Base-by-base conservation (phyloP, 2,113 vertebrate species). In the Petrocephalus zakoni region DNA sequence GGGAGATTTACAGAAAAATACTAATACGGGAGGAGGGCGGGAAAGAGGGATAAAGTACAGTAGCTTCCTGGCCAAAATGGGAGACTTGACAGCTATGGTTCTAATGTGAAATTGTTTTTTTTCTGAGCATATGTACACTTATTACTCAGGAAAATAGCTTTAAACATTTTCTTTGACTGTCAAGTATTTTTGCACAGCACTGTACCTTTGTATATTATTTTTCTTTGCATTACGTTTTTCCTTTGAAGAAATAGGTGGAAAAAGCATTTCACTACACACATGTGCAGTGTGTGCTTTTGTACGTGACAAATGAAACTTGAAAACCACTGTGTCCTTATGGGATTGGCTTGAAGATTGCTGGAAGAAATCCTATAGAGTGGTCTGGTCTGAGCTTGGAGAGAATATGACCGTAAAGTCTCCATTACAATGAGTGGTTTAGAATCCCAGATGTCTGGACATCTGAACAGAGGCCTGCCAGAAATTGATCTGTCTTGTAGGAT, bases 351-450 rank as follows among this genome's bases (percentile, higher is more conserved):
- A 49, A 49, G 10, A 17, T 85, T 52, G 51, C 46, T 52, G 46
- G n/a, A 46, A 47, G 72, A 78, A 78, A 78, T 34, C 37, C 68
- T 75, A 37, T 37, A 34, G 34, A 75, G 15, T 78, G 34, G 72
- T 42, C 42, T 78, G 25, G 25, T 19, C 34, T 78, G 72, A 19
- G 29, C 72, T 78, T 78, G 72, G 72, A 78, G 34, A 78, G 29
- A 78, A 78, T 78, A 42, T 78, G 72, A 42, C 13, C 72, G 6
- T 19, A 42, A 78, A 78, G 34, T 78, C 17, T 78, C 34, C 17
- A 78, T 78, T 42, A 78, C 29, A 78, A 78, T 78, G 72, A 78
- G 72, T 78, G 72, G 72, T 19, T 78, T 78, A 78, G 72, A 42
- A 37, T 19, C 34, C 13, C 4, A 42, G 72, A 78, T 78, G 34